Evolutionary conservation across 2,797 vertebrate genomes (phyloP).

Genomic region (Sciurus carolinensis): DNA sequence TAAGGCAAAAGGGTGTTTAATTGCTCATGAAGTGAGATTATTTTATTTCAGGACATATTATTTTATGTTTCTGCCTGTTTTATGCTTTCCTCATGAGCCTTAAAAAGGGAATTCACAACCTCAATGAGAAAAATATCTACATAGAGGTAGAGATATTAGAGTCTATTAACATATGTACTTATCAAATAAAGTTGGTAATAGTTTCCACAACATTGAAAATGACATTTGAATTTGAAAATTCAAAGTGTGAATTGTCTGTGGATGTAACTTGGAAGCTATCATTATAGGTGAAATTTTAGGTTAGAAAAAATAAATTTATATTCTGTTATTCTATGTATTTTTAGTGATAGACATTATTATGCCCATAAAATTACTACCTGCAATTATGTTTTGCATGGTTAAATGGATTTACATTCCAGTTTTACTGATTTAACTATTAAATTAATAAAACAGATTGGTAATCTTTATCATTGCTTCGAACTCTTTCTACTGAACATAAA

Average conservation of each 20-base stretch:
- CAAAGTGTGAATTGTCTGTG: constrained; percentile 54
- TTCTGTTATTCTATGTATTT: constrained; percentile 61
- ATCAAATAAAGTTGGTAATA: constrained; percentile 67
- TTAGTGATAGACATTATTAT: constrained; percentile 65
- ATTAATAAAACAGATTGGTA: constrained; percentile 17
- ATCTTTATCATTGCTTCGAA: constrained; percentile 67
- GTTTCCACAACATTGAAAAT: constrained; percentile 60
- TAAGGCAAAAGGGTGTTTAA: constrained; percentile 42
- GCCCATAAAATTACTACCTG: constrained; percentile 14
- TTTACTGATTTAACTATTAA: constrained; percentile 62
- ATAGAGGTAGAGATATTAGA: neutral
- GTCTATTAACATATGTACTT: constrained; percentile 39
- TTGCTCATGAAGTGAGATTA: constrained; percentile 51
- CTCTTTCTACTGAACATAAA: constrained; percentile 59
- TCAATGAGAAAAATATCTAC: constrained; percentile 1
- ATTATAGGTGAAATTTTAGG: constrained; percentile 55
- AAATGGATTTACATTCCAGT: constrained; percentile 52
- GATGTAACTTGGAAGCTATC: constrained; percentile 13
- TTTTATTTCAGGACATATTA: constrained; percentile 13
- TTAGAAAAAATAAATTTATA: constrained; percentile 59
- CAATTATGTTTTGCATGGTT: neutral
- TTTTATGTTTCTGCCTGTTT: constrained; percentile 21
- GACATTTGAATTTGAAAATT: constrained; percentile 63
- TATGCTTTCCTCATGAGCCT: neutral
- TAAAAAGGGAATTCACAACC: constrained; percentile 46